Percentiles rank a stretch among this genome's conserved stretches.
Conservation (phyloP, 1,140 invertebrate species). For the Agrypnia vestita region DNA sequence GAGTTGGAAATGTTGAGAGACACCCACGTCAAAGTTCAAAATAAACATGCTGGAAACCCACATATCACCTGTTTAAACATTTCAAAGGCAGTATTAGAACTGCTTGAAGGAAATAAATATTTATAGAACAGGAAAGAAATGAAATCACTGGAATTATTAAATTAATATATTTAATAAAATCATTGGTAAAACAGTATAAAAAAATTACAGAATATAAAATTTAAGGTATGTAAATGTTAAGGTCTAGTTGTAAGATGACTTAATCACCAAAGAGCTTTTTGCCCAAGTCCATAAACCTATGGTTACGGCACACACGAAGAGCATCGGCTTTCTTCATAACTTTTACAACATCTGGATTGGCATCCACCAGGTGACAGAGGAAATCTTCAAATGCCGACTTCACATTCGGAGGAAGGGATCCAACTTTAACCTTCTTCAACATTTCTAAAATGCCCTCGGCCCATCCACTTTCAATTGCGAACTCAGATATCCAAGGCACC, state of each 20-base stretch:
- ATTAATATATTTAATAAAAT: conserved; percentile 39
- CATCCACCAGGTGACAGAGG: conserved; percentile 86
- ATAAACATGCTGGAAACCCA: conserved; percentile 28
- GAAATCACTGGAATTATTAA: conserved; percentile 21
- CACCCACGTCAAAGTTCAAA: conserved; percentile 30
- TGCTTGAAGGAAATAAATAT: conserved; percentile 15
- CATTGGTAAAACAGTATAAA: conserved; percentile 47
- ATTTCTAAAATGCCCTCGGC: conserved; percentile 88
- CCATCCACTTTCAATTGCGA: conserved; percentile 94
- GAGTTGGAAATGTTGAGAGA: not conserved
- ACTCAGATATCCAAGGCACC: conserved; percentile 92
- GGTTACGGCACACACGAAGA: conserved; percentile 86
- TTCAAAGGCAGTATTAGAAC: not conserved
- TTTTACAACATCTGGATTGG: conserved; percentile 82
- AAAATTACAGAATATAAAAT: conserved; percentile 45
- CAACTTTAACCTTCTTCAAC: conserved; percentile 86
- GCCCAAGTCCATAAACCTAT: conserved; percentile 90
- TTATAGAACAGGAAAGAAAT: conserved; percentile 3
- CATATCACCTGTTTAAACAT: conserved; percentile 24
- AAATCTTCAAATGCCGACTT: conserved; percentile 94
- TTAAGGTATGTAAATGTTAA: conserved; percentile 38
- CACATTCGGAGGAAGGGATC: conserved; percentile 85
- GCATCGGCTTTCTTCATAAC: conserved; percentile 89
- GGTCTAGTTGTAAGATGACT: conserved; percentile 50
- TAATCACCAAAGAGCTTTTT: conserved; percentile 89